A percentile compares a stretch with the other conserved stretches of the same genome.
Conservation (phyloP, 1,140 invertebrate species). For the Nomia melanderi region DNA sequence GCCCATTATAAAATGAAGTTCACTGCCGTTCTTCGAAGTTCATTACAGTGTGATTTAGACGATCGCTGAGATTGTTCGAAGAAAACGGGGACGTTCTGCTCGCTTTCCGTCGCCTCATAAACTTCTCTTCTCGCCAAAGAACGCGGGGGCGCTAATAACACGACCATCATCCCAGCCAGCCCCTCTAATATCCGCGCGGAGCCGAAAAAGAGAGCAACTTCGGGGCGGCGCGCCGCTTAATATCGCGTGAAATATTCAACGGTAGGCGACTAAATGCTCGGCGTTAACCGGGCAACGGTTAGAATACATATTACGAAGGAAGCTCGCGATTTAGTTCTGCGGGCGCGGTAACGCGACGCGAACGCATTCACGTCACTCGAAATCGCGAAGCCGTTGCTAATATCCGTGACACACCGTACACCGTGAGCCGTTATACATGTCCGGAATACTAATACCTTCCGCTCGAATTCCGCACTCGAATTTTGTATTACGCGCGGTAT, state of each 20-base stretch:
- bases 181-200: background rate
- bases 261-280: background rate
- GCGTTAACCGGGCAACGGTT: background rate
- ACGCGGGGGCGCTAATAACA: background rate
- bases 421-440: constrained; percentile 15
- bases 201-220: background rate
- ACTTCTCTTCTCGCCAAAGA: background rate
- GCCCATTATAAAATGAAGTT: too few relatives aligned
- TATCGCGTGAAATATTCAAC: background rate
- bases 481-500: constrained; percentile 54
- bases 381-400: constrained; percentile 30
- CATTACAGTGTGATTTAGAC: too few relatives aligned
- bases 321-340: constrained; percentile 1
- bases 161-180: background rate
- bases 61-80: background rate
- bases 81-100: background rate
- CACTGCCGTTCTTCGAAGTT: too few relatives aligned
- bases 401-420: constrained; percentile 36
- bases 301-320: background rate
- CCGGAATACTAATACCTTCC: constrained; percentile 51
- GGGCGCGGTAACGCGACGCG: background rate
- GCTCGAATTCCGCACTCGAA: constrained; percentile 44
- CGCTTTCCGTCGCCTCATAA: background rate
- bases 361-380: background rate
- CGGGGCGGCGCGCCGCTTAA: background rate